These are phyloP conservation scores for Dendroctonus ponderosae DNA, from an alignment of 1,140 invertebrate species.

Conservation along the genomic window DNA sequence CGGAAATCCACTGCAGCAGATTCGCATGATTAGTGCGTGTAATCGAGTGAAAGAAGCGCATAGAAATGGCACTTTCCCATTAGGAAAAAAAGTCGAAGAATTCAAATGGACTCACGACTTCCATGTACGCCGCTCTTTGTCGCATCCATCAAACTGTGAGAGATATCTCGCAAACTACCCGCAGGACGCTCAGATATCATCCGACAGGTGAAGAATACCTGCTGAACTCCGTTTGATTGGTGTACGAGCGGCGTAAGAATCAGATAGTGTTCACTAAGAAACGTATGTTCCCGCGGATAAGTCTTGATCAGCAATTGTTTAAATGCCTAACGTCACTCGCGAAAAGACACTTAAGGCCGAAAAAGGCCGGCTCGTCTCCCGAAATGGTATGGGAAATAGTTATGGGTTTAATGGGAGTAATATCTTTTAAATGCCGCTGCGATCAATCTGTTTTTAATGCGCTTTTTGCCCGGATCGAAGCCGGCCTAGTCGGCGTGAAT, in stretches of 20 bases:
- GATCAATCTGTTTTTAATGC: conserved; percentile 14
- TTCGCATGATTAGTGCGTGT: no score
- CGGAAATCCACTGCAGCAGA: no score
- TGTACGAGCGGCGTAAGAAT: conserved; percentile 31
- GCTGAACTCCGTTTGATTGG: conserved; percentile 27
- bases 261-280: conserved; percentile 29
- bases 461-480: no score
- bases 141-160: conserved; percentile 33
- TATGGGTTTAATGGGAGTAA: conserved; percentile 25
- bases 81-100: conserved; percentile 24
- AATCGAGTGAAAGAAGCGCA: not conserved
- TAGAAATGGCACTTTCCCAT: conserved; percentile 3
- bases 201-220: conserved; percentile 34
- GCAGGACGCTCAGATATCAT: conserved; percentile 30
- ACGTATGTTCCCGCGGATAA: conserved; percentile 26
- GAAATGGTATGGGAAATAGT: conserved; percentile 17
- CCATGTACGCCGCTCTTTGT: conserved; percentile 33
- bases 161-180: conserved; percentile 34
- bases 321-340: conserved; percentile 25
- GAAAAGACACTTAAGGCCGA: conserved; percentile 16
- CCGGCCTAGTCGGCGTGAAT: no score
- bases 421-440: conserved; percentile 13
- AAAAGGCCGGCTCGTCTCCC: conserved; percentile 12
- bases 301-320: conserved; percentile 32
- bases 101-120: conserved; percentile 37